These are phyloP conservation scores for Coryphaenoides rupestris DNA, from an alignment of 2,113 vertebrate species.

Conservation along the genomic window DNA sequence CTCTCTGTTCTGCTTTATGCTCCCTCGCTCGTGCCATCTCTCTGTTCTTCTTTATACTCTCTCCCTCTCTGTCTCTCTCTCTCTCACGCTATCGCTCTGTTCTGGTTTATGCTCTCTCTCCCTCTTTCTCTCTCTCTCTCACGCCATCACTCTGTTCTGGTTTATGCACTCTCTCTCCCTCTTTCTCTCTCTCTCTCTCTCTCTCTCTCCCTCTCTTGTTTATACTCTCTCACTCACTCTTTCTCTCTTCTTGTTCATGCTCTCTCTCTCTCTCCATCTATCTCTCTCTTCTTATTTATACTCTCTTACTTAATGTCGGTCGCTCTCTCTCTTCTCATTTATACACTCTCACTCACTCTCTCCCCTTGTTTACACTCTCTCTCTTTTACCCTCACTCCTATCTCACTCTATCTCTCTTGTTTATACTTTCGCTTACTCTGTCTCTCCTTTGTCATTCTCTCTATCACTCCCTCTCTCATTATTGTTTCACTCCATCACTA, in stretches of 20 bases:
- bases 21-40: background rate
- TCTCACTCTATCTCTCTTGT: background rate
- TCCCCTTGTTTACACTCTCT: background rate
- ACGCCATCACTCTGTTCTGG: background rate
- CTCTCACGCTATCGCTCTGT: background rate
- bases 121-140: background rate
- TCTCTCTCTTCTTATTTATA: background rate
- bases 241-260: background rate
- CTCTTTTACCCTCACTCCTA: slow-evolving; percentile 1
- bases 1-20: background rate
- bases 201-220: background rate
- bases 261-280: background rate
- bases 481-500: background rate
- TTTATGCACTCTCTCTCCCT: background rate
- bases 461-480: slow-evolving; percentile 1
- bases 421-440: background rate
- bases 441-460: background rate
- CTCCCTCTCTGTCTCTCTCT: background rate
- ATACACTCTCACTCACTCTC: background rate
- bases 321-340: background rate
- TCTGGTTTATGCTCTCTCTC: background rate
- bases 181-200: background rate
- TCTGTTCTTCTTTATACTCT: background rate
- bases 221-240: background rate
- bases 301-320: no score